These are phyloP conservation scores for Archips xylosteana DNA, from an alignment of 2,888 invertebrate genomes.

Conservation along the genomic window DNA sequence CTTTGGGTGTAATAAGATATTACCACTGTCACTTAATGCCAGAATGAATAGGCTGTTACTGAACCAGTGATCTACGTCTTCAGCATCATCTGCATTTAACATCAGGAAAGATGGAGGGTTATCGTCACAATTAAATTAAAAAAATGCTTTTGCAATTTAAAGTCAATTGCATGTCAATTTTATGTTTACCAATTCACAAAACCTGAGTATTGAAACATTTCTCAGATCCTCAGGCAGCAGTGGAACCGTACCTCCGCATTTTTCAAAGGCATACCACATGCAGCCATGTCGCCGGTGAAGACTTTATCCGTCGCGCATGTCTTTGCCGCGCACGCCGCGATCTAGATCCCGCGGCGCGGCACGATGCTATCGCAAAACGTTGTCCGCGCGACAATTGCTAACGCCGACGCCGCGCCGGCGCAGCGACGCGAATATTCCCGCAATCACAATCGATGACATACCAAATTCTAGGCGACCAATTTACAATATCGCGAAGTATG, in stretches of 20 bases:
- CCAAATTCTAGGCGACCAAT: conserved; percentile 38
- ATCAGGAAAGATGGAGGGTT: no score
- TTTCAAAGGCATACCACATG: conserved; percentile 76
- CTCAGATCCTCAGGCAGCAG: conserved; percentile 3
- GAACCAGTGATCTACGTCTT: no score
- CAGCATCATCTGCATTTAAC: no score
- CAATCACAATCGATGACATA: conserved; percentile 55
- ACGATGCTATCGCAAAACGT: conserved; percentile 76
- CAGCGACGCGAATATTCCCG: conserved; percentile 74
- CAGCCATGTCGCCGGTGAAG: conserved; percentile 68
- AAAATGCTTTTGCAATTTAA: no score
- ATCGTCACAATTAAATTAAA: no score
- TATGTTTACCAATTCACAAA: neutral
- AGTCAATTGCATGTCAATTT: no score
- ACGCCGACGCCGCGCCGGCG: conserved; percentile 61
- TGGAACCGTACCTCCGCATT: conserved; percentile 51
- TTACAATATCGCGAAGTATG: conserved; percentile 22
- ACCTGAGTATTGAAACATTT: neutral
- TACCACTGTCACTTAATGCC: no score
- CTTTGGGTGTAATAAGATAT: no score
- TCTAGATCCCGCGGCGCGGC: conserved; percentile 79
- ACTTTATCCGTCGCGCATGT: conserved; percentile 81
- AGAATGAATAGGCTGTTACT: no score
- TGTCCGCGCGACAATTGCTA: conserved; percentile 81
- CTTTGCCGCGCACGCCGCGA: conserved; percentile 79